A percentile compares a stretch with the other conserved stretches of the same genome.
These are phyloP conservation scores for Trematomus bernacchii DNA, from an alignment of 2,797 vertebrate genomes.

Conservation along the genomic window DNA sequence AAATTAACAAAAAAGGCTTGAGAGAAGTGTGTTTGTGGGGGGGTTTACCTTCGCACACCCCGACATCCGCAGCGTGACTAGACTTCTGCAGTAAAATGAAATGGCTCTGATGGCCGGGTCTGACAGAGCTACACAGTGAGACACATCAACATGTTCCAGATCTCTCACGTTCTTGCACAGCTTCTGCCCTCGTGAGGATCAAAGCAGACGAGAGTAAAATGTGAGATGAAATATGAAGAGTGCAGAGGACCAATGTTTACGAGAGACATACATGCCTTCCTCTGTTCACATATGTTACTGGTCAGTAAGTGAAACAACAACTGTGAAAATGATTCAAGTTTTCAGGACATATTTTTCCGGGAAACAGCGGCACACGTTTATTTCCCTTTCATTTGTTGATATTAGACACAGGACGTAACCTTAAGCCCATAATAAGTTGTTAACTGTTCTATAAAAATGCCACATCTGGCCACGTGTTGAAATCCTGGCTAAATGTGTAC, in stretches of 20 bases:
- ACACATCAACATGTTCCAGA: slow-evolving; percentile 85
- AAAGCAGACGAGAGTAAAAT: slow-evolving; percentile 7
- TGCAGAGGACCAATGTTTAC: not conserved
- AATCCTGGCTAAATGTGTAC: slow-evolving; percentile 54
- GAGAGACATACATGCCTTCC: not conserved
- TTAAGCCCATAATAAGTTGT: not conserved
- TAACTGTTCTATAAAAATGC: slow-evolving; percentile 4
- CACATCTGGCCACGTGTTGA: slow-evolving; percentile 14
- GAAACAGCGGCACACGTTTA: slow-evolving; percentile 11
- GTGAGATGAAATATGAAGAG: slow-evolving; percentile 5
- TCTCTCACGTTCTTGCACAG: slow-evolving; percentile 80
- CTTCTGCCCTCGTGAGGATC: slow-evolving; percentile 71
- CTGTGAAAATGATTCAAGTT: not conserved
- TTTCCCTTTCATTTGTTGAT: slow-evolving; percentile 8
- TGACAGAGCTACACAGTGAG: slow-evolving; percentile 82
- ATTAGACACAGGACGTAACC: slow-evolving; percentile 7
- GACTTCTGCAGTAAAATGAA: slow-evolving; percentile 82
- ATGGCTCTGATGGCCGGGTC: slow-evolving; percentile 80
- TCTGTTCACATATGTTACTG: slow-evolving; percentile 1
- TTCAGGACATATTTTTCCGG: not conserved
- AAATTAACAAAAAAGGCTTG: slow-evolving; percentile 7
- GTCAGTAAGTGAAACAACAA: not conserved
- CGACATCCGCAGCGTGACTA: slow-evolving; percentile 77
- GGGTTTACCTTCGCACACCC: slow-evolving; percentile 86
- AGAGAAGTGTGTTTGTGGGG: not conserved